Conservation (phyloP, 2,113 vertebrate genomes). For the Vombatus ursinus region DNA sequence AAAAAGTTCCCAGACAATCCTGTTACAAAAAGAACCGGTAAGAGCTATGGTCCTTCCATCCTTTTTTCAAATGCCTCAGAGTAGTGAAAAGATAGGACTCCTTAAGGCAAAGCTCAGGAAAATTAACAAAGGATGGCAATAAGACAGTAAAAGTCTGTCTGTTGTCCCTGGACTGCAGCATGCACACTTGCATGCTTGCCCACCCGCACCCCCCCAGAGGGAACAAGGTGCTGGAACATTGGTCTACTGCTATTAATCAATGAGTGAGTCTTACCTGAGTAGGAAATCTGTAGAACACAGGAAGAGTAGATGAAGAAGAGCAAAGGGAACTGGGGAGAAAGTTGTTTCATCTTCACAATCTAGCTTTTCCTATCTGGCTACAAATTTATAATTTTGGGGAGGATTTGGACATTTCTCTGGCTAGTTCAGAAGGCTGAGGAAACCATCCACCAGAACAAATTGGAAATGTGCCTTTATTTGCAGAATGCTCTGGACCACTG, state of each 20-base stretch:
- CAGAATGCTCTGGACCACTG: constrained; percentile 23
- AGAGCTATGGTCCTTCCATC: neutral
- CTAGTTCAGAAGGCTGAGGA: constrained; percentile 16
- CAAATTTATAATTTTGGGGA: constrained; percentile 4
- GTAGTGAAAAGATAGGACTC: neutral
- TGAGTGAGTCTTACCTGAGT: constrained; percentile 72
- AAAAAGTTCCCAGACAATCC: neutral
- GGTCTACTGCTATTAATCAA: neutral
- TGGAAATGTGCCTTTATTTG: constrained; percentile 56
- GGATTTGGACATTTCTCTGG: constrained; percentile 27
- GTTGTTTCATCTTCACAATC: constrained; percentile 64
- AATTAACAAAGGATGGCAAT: neutral
- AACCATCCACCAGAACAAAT: neutral
- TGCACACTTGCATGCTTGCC: neutral
- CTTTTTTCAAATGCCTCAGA: neutral
- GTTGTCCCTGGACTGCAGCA: neutral
- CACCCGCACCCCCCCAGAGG: neutral
- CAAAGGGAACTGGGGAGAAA: constrained; percentile 23
- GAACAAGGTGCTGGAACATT: neutral
- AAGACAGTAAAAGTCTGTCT: neutral
- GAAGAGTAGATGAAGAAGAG: constrained; percentile 71
- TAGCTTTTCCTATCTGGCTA: constrained; percentile 33
- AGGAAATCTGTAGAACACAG: constrained; percentile 59
- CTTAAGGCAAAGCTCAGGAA: neutral
- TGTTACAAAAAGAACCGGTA: neutral